Base-by-base conservation (phyloP, 2,113 vertebrate species). In the Plecturocebus donacophilus region DNA sequence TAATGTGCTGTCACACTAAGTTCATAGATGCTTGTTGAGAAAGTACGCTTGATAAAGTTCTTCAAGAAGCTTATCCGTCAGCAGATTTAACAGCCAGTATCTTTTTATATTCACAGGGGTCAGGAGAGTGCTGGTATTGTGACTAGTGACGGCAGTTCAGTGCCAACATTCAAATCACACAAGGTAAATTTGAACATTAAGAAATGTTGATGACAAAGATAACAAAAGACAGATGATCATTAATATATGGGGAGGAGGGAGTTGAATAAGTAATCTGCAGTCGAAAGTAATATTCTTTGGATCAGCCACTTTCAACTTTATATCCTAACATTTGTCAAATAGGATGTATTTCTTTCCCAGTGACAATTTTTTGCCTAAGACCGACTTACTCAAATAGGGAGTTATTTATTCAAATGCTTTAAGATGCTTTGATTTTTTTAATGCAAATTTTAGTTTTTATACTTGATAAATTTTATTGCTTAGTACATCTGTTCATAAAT, bases 71-170 rank as follows among this genome's bases (percentile, higher is more conserved):
- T 58, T 66, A 84, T 85, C 54, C 81, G 0, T 38, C 56, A 73
- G 11, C 38, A 81, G 19, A 68, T 87, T 71, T 95, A 91, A 96
- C 77, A 92, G 54, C 32, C 42, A 21, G 23, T 88, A 16, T 45
- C 38, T 97, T 98, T 92, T 83, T 99, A 73, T 97, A 45, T 97
- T 96, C 94, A 16, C 80, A 99, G 99, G 98, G 99, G 99, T 96
- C 99, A 99, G 96, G 99, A 99, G 98, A 99, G 99, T 82, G 99
- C 99, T 80, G 99, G 99, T 85, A 99, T 99, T 96, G 99, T 99
- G 97, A 99, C 99, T 71, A 99, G 99, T 97, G 99, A 99, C 99
- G 99, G 99, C 92, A 98, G 98, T 89, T 99, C 98, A 81, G 99
- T 99, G 35, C 99, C 99, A 76, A 98, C 98, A 64, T 99, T 99